Evolutionary conservation across 1,140 invertebrate species (phyloP).

Genomic region (Drosophila gunungcola): DNA sequence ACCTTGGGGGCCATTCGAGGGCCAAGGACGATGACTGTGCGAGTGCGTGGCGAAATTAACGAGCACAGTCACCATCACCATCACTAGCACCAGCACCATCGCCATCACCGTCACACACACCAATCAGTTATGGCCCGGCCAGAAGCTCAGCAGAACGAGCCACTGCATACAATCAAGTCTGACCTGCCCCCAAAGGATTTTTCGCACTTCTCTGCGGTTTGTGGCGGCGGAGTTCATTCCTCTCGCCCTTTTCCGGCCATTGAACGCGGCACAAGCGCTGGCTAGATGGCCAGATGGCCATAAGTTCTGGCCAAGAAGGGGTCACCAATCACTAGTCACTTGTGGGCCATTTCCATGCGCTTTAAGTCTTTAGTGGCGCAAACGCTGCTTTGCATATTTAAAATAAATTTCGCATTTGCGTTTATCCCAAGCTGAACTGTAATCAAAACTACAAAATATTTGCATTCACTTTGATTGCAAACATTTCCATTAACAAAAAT

Average conservation of each 20-base stretch:
- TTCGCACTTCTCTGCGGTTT: constrained; percentile 34
- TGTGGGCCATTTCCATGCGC: not conserved
- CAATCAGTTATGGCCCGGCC: constrained; percentile 72
- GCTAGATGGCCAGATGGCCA: constrained; percentile 55
- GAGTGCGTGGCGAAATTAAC: constrained; percentile 66
- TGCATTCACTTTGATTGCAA: constrained; percentile 30
- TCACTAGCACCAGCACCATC: too few species aligned
- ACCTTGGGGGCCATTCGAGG: constrained; percentile 53
- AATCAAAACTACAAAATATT: constrained; percentile 33
- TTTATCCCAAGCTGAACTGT: not conserved
- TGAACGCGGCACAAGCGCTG: constrained; percentile 65
- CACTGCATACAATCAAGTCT: constrained; percentile 79
- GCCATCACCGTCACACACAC: constrained; percentile 14
- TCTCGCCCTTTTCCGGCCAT: constrained; percentile 39
- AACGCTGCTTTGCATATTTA: not conserved
- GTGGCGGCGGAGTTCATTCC: constrained; percentile 55
- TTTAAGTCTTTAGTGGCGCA: constrained; percentile 30
- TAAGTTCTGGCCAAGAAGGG: constrained; percentile 39
- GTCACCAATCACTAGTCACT: constrained; percentile 37
- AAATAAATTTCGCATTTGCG: constrained; percentile 1
- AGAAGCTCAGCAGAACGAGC: constrained; percentile 34
- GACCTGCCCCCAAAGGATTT: constrained; percentile 59
- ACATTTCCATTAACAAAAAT: constrained; percentile 25
- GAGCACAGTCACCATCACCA: constrained; percentile 18
- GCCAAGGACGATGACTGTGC: constrained; percentile 62